Conservation (phyloP, 2,888 invertebrate species). For the Bruchidius siliquastri region DNA sequence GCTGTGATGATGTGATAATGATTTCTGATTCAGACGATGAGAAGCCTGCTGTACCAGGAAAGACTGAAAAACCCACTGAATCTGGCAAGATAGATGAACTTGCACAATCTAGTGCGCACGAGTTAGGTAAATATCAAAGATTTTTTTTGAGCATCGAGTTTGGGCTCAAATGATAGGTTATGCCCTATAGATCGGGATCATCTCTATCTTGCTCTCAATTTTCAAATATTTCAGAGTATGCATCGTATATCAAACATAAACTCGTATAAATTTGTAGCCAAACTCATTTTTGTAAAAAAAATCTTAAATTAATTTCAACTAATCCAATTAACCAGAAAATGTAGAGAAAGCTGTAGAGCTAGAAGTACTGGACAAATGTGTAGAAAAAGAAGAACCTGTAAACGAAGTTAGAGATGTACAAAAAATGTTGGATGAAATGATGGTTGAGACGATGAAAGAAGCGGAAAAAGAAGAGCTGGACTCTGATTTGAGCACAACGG, state of each 20-base stretch:
- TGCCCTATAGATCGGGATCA: no score
- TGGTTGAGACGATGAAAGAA: constrained; percentile 48
- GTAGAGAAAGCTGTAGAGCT: not conserved
- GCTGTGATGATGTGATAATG: constrained; percentile 26
- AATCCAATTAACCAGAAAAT: no score
- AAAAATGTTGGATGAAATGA: constrained; percentile 45
- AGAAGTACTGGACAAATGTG: not conserved
- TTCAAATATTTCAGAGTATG: no score
- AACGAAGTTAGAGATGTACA: constrained; percentile 15
- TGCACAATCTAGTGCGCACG: not conserved
- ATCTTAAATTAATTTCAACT: no score
- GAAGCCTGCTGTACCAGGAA: constrained; percentile 5
- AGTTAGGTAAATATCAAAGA: not conserved
- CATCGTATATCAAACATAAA: no score
- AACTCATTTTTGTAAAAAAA: no score
- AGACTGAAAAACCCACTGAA: constrained; percentile 12
- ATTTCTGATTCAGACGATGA: constrained; percentile 34
- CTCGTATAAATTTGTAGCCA: no score
- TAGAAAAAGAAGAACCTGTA: not conserved
- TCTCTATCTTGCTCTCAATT: no score
- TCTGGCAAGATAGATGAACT: constrained; percentile 9
- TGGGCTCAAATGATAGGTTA: no score
- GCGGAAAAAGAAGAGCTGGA: constrained; percentile 33
- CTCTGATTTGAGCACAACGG: constrained; percentile 36
- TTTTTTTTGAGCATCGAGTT: no score